Evolutionary conservation across 2,113 vertebrate species (phyloP).

Genomic region (Rhinolophus sinicus): DNA sequence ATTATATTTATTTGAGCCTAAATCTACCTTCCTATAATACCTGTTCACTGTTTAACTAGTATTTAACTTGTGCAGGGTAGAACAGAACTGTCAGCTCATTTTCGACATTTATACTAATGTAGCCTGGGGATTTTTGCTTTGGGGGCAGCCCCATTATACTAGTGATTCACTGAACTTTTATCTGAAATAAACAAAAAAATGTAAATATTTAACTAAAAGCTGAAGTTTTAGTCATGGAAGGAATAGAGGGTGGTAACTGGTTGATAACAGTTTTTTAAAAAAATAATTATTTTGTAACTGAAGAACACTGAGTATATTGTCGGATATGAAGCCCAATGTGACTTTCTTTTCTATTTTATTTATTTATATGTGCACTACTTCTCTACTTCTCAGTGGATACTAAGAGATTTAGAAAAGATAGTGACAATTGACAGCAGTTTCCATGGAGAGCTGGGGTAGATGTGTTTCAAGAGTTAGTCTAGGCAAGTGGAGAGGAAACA

Average conservation of each 20-base stretch:
- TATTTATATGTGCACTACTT: not conserved
- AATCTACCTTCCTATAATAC: constrained; percentile 24
- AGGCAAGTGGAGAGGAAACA: not conserved
- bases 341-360: not conserved
- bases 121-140: constrained; percentile 3
- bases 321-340: not conserved
- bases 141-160: not conserved
- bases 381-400: not conserved
- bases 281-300: not conserved
- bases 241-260: not conserved
- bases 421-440: not conserved
- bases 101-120: not conserved
- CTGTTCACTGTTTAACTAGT: not conserved
- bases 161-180: not conserved
- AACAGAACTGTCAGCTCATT: not conserved
- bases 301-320: not conserved
- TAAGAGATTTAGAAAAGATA: not conserved
- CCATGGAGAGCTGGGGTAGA: not conserved
- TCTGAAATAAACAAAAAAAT: not conserved
- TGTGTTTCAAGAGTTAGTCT: not conserved
- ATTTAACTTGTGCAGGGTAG: not conserved
- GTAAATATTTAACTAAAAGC: not conserved
- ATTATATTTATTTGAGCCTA: not conserved
- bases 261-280: not conserved
- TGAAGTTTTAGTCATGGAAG: not conserved